Base-by-base conservation (phyloP, 2,888 invertebrate species). In the Chymomyza procnemis region DNA sequence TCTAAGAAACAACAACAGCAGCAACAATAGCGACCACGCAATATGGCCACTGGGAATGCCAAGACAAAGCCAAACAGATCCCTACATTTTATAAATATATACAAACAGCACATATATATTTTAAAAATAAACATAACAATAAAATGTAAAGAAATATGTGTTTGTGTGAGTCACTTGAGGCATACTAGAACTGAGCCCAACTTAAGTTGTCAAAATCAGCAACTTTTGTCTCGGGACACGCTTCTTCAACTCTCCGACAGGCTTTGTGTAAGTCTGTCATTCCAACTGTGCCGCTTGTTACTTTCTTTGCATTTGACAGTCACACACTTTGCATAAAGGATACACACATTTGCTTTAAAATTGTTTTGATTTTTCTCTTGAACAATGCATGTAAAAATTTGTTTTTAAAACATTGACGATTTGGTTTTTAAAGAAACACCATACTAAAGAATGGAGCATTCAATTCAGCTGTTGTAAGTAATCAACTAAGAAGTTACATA, bases 131-230 rank as follows among this genome's bases (percentile, higher is more conserved):
- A 57, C 71, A 64, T 60, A n/a, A 63, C 61, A 67, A 67, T 68
- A 71, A 73, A 71, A 69, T 73, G 73, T 71, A 52, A n/a, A 41
- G 55, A 48, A 57, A 61, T 64, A 58, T 61, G 54, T 21, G 60
- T 60, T 16, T 21, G 34, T 61, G 41, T 19, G 47, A 18, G 58
- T 16, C 59, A 61, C 48, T 67, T 26, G 55, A 54, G 58, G 54
- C 52, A 34, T 21, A 30, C 30, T 22, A 19, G 54, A 46, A 47
- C 41, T 46, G 34, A 22, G 22, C 65, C 67, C 75, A 71, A 85
- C 85, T 78, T 77, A 76, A 78, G 75, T 75, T 87, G 87, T 87
- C 84, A 88, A 78, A 86, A 83, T 87, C 83, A 88, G 83, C 79
- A 74, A 74, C 71, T 72, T 74, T 69, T 74, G 70, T 71, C 46